Evolutionary conservation across 2,113 vertebrate species (phyloP).

Genomic region (Burhinus oedicnemus): DNA sequence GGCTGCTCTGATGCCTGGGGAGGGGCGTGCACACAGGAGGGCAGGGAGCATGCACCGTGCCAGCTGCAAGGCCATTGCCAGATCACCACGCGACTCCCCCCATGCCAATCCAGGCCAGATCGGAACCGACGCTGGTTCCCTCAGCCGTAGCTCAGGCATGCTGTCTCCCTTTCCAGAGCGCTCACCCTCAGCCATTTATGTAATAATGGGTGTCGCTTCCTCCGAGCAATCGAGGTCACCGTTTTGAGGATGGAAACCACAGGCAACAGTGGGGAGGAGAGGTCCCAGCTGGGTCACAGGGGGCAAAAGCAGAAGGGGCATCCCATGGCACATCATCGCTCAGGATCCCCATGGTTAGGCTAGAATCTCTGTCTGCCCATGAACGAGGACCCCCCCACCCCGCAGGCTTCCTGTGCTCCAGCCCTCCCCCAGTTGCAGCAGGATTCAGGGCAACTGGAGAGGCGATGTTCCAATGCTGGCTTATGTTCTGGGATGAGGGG

Average conservation of each 20-base stretch:
- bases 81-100: not conserved
- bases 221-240: not conserved
- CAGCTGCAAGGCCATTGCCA: not conserved
- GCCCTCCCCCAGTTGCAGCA: not conserved
- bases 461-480: rapidly evolving
- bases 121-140: not conserved
- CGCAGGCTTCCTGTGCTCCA: not conserved
- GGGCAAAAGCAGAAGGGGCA: not conserved
- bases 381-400: rapidly evolving
- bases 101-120: rapidly evolving
- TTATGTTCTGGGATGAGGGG: not conserved
- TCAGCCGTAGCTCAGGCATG: not conserved
- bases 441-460: not conserved
- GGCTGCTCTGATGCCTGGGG: rapidly evolving
- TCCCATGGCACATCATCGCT: rapidly evolving
- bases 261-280: not conserved
- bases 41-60: not conserved
- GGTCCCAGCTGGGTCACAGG: not conserved
- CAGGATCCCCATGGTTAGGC: not conserved
- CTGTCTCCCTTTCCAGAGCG: not conserved
- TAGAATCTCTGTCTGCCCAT: not conserved
- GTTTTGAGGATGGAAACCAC: not conserved
- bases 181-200: not conserved
- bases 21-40: not conserved
- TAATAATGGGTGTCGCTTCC: not conserved